Evolutionary conservation across 2,113 vertebrate genomes (phyloP).

Genomic region (Lophochroa leadbeateri): DNA sequence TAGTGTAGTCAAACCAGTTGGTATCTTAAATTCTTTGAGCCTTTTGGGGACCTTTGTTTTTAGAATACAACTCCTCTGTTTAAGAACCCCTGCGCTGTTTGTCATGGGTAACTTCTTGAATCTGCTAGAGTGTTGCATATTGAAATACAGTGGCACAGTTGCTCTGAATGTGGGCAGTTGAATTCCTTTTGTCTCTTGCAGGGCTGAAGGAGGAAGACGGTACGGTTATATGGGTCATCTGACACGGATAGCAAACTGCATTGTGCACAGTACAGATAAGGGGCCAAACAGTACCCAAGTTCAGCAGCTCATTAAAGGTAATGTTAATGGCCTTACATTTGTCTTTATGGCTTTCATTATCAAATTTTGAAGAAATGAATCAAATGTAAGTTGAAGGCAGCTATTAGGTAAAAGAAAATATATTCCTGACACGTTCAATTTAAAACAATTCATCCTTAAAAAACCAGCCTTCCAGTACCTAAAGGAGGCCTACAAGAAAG

Average conservation of each 20-base stretch:
- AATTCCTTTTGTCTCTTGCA: constrained; percentile 53
- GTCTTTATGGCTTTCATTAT: not conserved
- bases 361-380: not conserved
- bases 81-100: not conserved
- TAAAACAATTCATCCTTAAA: not conserved
- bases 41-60: not conserved
- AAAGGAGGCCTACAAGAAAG: not conserved
- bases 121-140: not conserved
- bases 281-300: constrained; percentile 87
- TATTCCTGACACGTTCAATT: not conserved
- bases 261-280: constrained; percentile 94
- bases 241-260: constrained; percentile 96
- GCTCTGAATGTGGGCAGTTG: not conserved
- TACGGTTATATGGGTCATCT: constrained; percentile 98
- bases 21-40: not conserved
- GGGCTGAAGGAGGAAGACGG: constrained; percentile 91
- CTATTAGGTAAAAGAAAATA: not conserved
- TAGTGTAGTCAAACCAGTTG: not conserved
- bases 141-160: accelerated
- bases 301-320: constrained; percentile 91
- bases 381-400: not conserved
- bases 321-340: not conserved
- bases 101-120: not conserved
- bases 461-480: not conserved
- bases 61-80: not conserved